Evolutionary conservation across 1,140 invertebrate genomes (phyloP), one percentile per base, ranked within the genome.

Genomic region (Procambarus clarkii): DNA sequence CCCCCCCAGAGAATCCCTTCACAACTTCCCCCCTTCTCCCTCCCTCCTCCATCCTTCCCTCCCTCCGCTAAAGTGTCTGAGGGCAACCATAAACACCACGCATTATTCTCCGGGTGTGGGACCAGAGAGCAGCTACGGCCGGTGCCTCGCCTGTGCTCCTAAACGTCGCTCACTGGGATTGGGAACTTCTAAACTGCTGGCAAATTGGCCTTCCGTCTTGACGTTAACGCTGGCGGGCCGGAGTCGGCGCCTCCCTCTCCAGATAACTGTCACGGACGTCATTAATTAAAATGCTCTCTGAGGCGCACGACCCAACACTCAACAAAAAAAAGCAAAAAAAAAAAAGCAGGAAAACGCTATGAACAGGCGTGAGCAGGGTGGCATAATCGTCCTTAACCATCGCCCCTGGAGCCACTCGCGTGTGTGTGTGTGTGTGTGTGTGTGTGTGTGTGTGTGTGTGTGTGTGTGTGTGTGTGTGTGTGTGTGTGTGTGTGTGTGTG

Each of bases 181-280:
- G 60, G 34, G 3, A 71, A 71, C 69, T 74, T 85, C 48, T 85
- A 71, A 74, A 74, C 64, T 46, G 13, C 21, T 85, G 83, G 64
- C 83, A 85, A 85, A 85, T 85, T 74, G 64, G 83, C 44, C 83
- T 69, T 74, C 69, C 64, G 60, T 81, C 79, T 81, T 81, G 79
- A 81, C 79, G 79, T 58, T 81, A 81, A 81, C 54, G 79, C 48
- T 11, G 45, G 46, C 8, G 54, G 24, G 9, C 24, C 13, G 79
- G 48, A 24, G 48, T 11, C 54, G 48, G 79, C 21, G 79, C 83
- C 46, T 48, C 18, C 60, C 83, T 45, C 64, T 9, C 34, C 45
- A 64, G 44, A 46, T 71, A 46, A 69, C 60, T 69, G 79, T 81
- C 79, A 81, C 7, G 79, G 45, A 81, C 9, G 21, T 81, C 79